Conservation (phyloP, 2,113 vertebrate species). For the Bombycilla garrulus region DNA sequence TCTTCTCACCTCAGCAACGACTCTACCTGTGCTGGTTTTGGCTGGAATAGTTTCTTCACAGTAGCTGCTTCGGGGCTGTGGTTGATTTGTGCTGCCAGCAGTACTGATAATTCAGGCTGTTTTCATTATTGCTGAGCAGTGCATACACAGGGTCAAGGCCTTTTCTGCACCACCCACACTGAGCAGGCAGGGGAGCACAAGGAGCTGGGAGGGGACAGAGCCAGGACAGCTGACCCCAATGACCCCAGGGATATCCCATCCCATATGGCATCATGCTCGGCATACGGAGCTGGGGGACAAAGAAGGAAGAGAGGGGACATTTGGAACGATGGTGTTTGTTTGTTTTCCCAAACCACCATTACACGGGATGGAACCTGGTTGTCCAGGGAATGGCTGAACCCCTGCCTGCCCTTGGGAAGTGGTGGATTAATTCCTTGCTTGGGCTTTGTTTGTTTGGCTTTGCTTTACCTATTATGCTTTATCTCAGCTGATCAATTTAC, state of each 20-base stretch:
- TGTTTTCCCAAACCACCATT: rapidly evolving
- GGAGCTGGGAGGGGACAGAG: background rate
- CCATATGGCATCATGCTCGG: background rate
- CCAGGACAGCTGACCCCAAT: background rate
- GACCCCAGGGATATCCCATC: background rate
- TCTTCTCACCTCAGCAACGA: background rate
- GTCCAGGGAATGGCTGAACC: background rate
- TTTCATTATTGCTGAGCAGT: background rate
- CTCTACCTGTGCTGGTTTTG: background rate
- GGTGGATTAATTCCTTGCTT: background rate
- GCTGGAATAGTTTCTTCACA: background rate
- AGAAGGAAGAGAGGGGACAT: background rate
- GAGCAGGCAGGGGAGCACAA: background rate
- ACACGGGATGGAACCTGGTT: background rate
- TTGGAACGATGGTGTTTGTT: background rate
- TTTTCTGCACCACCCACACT: background rate
- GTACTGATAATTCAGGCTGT: background rate
- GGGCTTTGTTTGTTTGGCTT: background rate
- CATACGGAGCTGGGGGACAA: background rate
- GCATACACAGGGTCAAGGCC: background rate
- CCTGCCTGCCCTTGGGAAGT: background rate
- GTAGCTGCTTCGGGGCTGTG: background rate
- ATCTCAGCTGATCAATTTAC: background rate
- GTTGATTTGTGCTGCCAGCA: background rate
- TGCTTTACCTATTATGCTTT: background rate